Evolutionary conservation across 2,113 vertebrate genomes (phyloP), one percentile per base, ranked within the genome.

Genomic region (Leucosticte australis): DNA sequence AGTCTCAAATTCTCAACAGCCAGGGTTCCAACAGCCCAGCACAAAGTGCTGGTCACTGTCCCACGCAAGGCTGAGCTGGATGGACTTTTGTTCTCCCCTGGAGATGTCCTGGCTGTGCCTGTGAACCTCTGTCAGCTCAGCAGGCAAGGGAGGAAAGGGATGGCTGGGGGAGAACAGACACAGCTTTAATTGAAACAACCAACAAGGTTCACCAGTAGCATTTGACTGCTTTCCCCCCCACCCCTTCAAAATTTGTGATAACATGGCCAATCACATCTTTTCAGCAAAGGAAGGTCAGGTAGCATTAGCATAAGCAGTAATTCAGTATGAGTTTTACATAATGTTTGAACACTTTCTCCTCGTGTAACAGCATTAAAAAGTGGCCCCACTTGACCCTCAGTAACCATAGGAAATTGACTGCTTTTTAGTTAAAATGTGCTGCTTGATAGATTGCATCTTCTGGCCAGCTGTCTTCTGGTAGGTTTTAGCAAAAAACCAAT

Each of bases 361-460:
- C 65, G 17, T 94, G 87, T 96, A 97, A 85, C 91, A 90, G 73
- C 87, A 92, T 96, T 95, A 97, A 97, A 97, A 97, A 96, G 81
- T 97, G 92, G 92, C 97, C 90, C 96, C 93, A 98, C 97, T 98
- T 96, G 97, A 98, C 97, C 96, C 92, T 85, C 83, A 52, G 23
- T 92, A 79, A 57, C 81, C 75, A 68, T 7, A 89, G 90, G 91
- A 94, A 98, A 97, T 95, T 94, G 96, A 94, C 95, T 96, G 93
- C 91, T 94, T 97, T 98, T 97, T 98, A 98, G 98, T 98, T 97
- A 97, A 97, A 97, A 96, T 85, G 70, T 80, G 92, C 85, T 94
- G 96, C 85, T 88, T 92, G 49, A 77, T 96, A 83, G 87, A 96
- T 83, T 87, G 7, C 0, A 0, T 77, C 73, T 89, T 89, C 44